Base-by-base conservation (phyloP, 2,797 vertebrate genomes). In the Chaunax sp. region DNA sequence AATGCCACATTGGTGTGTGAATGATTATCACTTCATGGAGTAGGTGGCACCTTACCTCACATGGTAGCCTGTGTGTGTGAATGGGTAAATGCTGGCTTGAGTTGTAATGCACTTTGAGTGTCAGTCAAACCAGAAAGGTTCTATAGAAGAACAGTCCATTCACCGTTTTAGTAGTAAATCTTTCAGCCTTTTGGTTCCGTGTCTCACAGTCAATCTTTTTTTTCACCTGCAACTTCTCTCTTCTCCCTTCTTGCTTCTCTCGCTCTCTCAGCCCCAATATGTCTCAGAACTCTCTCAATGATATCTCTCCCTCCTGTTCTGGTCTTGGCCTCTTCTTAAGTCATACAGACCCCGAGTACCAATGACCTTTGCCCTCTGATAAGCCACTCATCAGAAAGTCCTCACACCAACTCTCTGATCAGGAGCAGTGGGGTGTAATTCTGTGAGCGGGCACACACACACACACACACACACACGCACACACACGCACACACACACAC, bases 351-450 rank as follows among this genome's bases (percentile, higher is more conserved):
- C 26, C 46, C 65, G 45, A 73, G 62, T 44, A 47, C 45, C 66
- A 71, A 11, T 74, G 80, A 86, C 69, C 82, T 81, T 73, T 90
- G 69, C 51, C 71, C 77, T 68, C 16, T 80, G 33, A 35, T 35
- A 8, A 35, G 33, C 3, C 12, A 35, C 58, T 80, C 49, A 44
- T 51, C 62, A 63, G 69, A 62, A 78, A 78, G 53, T 64, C 65
- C 63, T 71, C 63, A 19, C 56, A 81, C 73, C 67, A 74, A 20
- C 56, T 65, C 49, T 16, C 62, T 30, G 63, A 56, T 59, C 54
- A 57, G 63, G 54, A 72, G 66, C 63, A 50, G 33, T 30, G 50
- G 55, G 56, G 58, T 71, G 72, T 82, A 65, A n/a, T n/a, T n/a
- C n/a, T n/a, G n/a, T n/a, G n/a, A n/a, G n/a, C n/a, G n/a, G n/a